Evolutionary conservation across 2,797 vertebrate genomes (phyloP), one percentile per base, ranked within the genome.

Genomic region (Phaenicophaeus curvirostris): DNA sequence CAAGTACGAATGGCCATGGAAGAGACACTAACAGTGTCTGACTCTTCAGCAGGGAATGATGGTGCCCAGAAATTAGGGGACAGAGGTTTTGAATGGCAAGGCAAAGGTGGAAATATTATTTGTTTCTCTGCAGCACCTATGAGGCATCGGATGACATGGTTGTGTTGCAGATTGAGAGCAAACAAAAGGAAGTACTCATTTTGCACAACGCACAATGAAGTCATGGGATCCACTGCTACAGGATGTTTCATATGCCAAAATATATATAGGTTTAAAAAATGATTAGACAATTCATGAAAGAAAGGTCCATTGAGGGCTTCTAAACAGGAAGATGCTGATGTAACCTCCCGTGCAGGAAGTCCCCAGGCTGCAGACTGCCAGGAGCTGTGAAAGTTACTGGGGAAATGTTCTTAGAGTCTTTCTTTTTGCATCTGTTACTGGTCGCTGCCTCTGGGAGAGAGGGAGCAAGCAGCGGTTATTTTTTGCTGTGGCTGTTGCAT

Each of bases 261-360:
- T 85, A 96, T 82, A 96, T 94, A 90, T 69, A 85, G 80, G 83
- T 87, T 96, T 91, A 68, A 93, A 91, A 92, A 95, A 95, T 73
- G 76, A 90, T 96, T 91, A 96, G 94, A 91, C 94, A 93, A 90
- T 88, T 91, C 91, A 69, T 94, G 93, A 96, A 95, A 95, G 95
- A 96, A 84, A 94, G 88, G 94, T 82, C 95, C 90, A 69, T 44
- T 91, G 95, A 94, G 96, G 85, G 83, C 90, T 85, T 4, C 94
- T 90, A 94, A 96, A 94, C 96, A 96, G 96, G 96, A 96, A 96
- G 91, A 95, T 94, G 94, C 90, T 96, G 94, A 96, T 94, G 96
- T 96, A 94, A 93, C 65, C 93, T 89, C 72, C 85, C 75, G 93
- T 63, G 94, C 93, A 94, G 94, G 96, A 96, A 96, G 95, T 96